These are phyloP conservation scores for Uloborus diversus DNA, from an alignment of 1,140 invertebrate genomes.

Conservation along the genomic window DNA sequence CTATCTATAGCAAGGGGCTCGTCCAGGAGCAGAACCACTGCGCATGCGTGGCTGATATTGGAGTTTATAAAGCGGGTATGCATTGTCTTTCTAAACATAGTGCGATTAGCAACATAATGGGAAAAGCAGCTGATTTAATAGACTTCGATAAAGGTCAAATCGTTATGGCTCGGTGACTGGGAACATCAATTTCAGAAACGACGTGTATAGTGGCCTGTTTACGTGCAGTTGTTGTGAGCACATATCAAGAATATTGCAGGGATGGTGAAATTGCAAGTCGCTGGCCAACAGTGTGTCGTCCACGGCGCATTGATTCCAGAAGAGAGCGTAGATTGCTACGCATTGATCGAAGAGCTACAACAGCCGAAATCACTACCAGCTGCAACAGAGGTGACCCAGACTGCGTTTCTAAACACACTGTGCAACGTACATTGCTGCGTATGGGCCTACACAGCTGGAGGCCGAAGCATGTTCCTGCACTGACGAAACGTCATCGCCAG, in stretches of 20 bases:
- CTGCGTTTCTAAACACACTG: not conserved
- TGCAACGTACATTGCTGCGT: too few species aligned
- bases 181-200: not conserved
- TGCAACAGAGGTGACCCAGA: too few species aligned
- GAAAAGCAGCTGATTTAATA: slow-evolving; percentile 5
- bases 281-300: slow-evolving; percentile 3
- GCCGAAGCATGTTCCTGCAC: not conserved
- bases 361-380: too few species aligned
- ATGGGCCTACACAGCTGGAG: slow-evolving; percentile 1
- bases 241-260: not conserved
- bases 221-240: not conserved
- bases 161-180: not conserved
- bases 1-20: too few species aligned
- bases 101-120: not conserved
- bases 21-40: too few species aligned
- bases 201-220: not conserved
- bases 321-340: not conserved
- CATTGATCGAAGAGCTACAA: not conserved
- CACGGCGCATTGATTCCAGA: not conserved
- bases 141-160: slow-evolving; percentile 5
- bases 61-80: too few species aligned
- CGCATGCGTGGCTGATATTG: too few species aligned
- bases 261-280: not conserved
- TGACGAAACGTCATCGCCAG: not conserved
- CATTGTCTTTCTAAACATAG: not conserved